These are phyloP conservation scores for Aleadryas rufinucha DNA, from an alignment of 2,113 vertebrate genomes.

Conservation along the genomic window DNA sequence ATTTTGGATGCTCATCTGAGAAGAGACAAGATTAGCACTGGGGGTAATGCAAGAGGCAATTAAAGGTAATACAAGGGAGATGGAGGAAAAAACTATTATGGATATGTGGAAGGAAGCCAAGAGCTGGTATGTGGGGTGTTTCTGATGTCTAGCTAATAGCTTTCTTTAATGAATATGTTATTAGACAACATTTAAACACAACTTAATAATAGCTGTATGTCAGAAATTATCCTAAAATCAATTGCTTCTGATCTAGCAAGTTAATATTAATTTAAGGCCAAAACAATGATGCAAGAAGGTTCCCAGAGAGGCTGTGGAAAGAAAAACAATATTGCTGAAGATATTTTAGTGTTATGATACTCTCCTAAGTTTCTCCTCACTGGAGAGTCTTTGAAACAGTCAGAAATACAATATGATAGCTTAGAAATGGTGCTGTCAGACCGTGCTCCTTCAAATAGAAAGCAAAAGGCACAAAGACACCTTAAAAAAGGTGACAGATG, in stretches of 20 bases:
- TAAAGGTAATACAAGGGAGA: not conserved
- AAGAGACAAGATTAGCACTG: not conserved
- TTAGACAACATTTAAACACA: not conserved
- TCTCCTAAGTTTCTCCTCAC: not conserved
- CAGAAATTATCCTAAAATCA: not conserved
- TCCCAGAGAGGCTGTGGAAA: not conserved
- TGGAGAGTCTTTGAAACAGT: not conserved
- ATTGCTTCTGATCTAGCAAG: not conserved
- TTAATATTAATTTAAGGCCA: not conserved
- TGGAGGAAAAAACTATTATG: not conserved
- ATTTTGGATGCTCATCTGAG: not conserved
- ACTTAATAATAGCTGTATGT: not conserved
- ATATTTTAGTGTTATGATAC: not conserved
- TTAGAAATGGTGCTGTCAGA: not conserved
- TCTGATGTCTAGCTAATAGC: not conserved
- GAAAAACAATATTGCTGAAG: not conserved
- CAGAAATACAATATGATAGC: not conserved
- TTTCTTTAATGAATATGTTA: not conserved
- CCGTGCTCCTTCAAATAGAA: not conserved
- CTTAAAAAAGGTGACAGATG: not conserved
- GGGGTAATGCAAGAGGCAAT: not conserved
- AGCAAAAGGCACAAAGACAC: not conserved
- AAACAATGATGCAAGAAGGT: not conserved
- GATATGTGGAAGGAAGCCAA: not conserved
- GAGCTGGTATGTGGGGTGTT: not conserved